phyloP scores from a whole-genome alignment of 2,888 invertebrate genomes.

The Alsophila aescularia region DNA sequence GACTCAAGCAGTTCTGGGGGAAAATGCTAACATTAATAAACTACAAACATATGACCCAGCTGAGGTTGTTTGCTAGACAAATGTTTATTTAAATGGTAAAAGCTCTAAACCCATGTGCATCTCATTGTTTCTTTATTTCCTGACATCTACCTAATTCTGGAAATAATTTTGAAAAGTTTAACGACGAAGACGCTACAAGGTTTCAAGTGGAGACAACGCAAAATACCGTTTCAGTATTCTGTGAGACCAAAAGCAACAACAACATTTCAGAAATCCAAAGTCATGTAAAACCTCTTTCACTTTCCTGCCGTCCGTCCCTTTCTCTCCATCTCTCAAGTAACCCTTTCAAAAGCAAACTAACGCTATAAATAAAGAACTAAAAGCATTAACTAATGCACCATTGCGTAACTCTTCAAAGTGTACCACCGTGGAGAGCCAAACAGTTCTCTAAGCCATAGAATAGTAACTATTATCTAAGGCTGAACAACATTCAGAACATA shows the following conservation, averaged over 20 bases:
- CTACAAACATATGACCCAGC: no score
- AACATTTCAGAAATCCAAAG: neutral
- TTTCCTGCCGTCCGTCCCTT: neutral
- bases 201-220: no score
- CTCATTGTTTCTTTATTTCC: no score
- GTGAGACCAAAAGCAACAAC: neutral
- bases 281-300: conserved; percentile 6
- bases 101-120: no score
- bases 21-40: no score
- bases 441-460: neutral
- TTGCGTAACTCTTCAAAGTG: conserved; percentile 14
- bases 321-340: neutral
- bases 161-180: no score
- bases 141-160: no score
- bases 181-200: no score
- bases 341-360: conserved; percentile 14
- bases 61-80: no score
- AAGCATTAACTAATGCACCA: conserved; percentile 17
- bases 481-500: no score
- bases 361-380: conserved; percentile 15
- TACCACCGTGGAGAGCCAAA: neutral
- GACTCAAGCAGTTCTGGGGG: no score
- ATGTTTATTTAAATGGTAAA: no score
- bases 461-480: neutral
- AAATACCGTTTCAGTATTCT: neutral